Evolutionary conservation across 2,797 vertebrate genomes (phyloP), one percentile per base, ranked within the genome.

Genomic region (Coregonus ussuriensis): DNA sequence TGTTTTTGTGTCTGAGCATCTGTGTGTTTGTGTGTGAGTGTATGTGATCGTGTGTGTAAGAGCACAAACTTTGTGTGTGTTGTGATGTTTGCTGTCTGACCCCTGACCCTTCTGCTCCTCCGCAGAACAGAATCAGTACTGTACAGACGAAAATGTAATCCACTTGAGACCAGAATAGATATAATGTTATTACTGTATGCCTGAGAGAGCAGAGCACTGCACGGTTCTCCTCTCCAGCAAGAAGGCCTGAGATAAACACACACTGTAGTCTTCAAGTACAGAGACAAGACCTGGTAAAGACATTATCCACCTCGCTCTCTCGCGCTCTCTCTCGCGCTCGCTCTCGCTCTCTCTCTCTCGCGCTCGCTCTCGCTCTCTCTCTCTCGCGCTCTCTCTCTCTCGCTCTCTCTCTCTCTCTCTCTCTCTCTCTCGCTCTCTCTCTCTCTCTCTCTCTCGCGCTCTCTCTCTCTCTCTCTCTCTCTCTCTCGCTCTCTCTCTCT

Each of bases 91-190:
- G 33, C 25, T 37, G 72, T 16, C 18, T 77, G 31, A 51, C 37
- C 15, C 31, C 31, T 2, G 37, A 21, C 21, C 21, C 21, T 21
- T 21, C 21, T 21, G 51, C 54, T 21, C 37, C 37, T 72, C 21
- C 37, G 67, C 25, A 67, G 51, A 14, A 77, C 31, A 67, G 18
- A 15, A 11, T 68, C 33, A 18, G 74, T 41, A 6, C 7, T 41
- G 37, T 41, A 6, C 87, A 87, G 85, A 84, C 88, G 80, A 85
- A 91, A 92, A 93, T 92, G 85, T 90, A 84, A 91, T 92, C 91
- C 87, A 89, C 84, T 90, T 84, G 86, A 89, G 90, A 81, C 89
- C 86, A 79, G 88, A 89, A 78, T 86, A 90, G 75, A 86, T 80
- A 70, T 92, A 91, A 93, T 87, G 85, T 83, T 87, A 88, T 93